Base-by-base conservation (phyloP, 2,888 invertebrate species). In the Lithodes maja region DNA sequence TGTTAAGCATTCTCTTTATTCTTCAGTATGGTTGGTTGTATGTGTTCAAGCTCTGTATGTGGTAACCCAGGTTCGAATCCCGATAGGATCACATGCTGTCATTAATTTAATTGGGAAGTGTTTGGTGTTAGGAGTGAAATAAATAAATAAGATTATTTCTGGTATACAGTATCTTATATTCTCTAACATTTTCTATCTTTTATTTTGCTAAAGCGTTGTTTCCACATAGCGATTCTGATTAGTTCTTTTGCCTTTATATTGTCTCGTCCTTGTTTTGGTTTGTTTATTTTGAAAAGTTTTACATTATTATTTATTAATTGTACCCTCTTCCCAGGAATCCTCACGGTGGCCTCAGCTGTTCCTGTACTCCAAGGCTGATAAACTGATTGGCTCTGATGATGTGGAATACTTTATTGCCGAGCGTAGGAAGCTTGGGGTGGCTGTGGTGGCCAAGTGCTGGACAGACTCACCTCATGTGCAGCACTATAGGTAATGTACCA, bases 391-490 rank as follows among this genome's bases (percentile, higher is more conserved):
- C 1, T 95, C 95, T 86, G 92, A 95, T 94, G 96, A 96, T 93
- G 95, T 97, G 88, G 96, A 96, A 93, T 95, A 95, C 90, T 96
- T 97, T 92, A 95, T 95, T 7, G 94, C 94, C 68, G 94, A 94
- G 89, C 94, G 96, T 2, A 94, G 95, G 87, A 94, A 94, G 86
- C 94, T 95, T 77, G 96, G 96, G 7, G 95, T 96, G 0, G 94
- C 95, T 90, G 95, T 96, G 0, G 95, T 95, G 50, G 94, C 95
- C 55, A 94, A 96, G 69, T 95, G 95, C 89, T 97, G 96, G 93
- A 95, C 96, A 87, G 95, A 96, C 93, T 96, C 96, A 9, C 95
- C 95, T n/a, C 97, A 97, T 93, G 96, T 97, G 0, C 95, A 96
- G 92, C 97, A 97, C 93, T 95, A 95, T 92, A 89, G 87, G 91